phyloP scores from a whole-genome alignment of 2,797 vertebrate species.

The Eulemur rubriventer region DNA sequence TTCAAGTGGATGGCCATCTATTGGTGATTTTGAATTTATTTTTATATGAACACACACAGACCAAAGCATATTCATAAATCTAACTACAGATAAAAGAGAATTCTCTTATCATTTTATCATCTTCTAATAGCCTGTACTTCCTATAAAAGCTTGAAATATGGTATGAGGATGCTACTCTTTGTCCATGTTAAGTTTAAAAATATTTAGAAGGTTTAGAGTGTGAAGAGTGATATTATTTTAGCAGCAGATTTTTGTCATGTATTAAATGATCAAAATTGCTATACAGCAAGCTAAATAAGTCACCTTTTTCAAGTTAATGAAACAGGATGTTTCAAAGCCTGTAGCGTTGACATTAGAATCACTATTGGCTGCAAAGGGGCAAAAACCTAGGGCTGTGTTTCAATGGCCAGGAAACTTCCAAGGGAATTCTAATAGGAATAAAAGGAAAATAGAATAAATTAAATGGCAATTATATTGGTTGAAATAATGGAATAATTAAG shows the following conservation, averaged over 20 bases:
- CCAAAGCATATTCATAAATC: neutral
- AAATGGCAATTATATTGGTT: neutral
- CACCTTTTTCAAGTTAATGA: neutral
- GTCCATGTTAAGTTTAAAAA: neutral
- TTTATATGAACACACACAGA: neutral
- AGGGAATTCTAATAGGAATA: neutral
- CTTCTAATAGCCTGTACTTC: neutral
- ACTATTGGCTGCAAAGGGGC: neutral
- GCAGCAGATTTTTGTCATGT: neutral
- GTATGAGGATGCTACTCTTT: neutral
- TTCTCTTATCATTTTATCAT: neutral
- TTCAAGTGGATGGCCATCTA: neutral
- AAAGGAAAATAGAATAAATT: neutral
- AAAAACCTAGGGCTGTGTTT: neutral
- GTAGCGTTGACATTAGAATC: neutral
- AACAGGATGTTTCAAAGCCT: conserved; percentile 8
- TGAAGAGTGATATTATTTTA: neutral
- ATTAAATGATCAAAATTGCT: neutral
- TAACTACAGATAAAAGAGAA: neutral
- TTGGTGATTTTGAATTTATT: neutral
- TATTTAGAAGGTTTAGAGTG: neutral
- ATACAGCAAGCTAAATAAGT: neutral
- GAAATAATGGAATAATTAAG: conserved; percentile 6
- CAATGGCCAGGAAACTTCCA: neutral
- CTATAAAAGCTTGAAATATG: neutral